These are phyloP conservation scores for Enhydra lutris DNA, from an alignment of 2,113 vertebrate genomes.

Conservation along the genomic window DNA sequence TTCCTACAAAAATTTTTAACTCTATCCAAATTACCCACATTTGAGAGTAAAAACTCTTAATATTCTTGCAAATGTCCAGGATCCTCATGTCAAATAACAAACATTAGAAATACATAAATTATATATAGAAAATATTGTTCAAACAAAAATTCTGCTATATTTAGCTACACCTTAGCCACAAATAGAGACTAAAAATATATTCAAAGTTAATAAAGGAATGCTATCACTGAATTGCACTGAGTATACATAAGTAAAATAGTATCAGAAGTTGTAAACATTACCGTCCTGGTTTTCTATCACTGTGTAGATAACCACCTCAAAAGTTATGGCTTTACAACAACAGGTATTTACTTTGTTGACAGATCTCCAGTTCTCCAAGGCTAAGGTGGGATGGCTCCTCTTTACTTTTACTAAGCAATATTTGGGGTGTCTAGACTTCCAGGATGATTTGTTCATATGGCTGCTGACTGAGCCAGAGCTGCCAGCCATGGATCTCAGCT, in stretches of 20 bases:
- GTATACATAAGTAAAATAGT: neutral
- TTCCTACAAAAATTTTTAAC: neutral
- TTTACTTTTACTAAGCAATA: neutral
- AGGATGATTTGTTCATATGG: neutral
- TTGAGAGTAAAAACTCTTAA: neutral
- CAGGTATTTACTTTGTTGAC: neutral
- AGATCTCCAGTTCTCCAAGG: rapidly evolving
- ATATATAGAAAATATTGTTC: neutral
- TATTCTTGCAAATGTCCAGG: neutral
- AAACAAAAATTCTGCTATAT: neutral
- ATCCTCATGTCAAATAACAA: neutral
- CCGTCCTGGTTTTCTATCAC: neutral
- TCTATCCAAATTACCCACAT: neutral
- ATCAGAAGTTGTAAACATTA: neutral
- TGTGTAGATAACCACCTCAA: neutral
- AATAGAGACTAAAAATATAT: neutral
- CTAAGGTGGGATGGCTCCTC: rapidly evolving
- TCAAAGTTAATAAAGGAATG: neutral
- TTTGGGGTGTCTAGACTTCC: neutral
- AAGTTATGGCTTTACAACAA: neutral
- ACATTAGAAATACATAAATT: neutral
- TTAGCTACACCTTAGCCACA: neutral
- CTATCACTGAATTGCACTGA: neutral
- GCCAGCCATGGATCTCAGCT: neutral
- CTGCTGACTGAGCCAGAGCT: neutral